Conservation (phyloP, 2,888 invertebrate species). For the Metellina segmentata region DNA sequence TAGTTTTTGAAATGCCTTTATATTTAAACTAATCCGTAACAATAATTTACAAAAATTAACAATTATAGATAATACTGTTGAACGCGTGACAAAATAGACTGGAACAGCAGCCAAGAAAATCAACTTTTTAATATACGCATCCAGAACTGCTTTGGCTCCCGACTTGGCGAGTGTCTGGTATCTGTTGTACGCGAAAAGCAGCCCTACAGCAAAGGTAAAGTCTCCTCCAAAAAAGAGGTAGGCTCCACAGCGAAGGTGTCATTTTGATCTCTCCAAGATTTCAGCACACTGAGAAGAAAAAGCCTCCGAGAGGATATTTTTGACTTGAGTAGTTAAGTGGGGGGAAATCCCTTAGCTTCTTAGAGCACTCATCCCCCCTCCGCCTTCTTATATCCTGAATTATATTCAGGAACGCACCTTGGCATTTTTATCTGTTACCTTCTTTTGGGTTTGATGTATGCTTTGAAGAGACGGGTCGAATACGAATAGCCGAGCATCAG, state of each 20-base stretch:
- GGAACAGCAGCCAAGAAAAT: too few species aligned
- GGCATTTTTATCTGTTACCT: slow-evolving; percentile 62
- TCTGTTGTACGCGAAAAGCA: slow-evolving; percentile 25
- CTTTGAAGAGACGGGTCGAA: slow-evolving; percentile 16
- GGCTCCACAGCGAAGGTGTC: slow-evolving; percentile 68
- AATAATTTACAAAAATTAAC: too few species aligned
- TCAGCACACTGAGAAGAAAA: slow-evolving; percentile 46
- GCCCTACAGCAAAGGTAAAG: slow-evolving; percentile 69
- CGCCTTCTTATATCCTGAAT: slow-evolving; percentile 39
- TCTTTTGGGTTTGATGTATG: slow-evolving; percentile 52
- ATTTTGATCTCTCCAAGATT: slow-evolving; percentile 74
- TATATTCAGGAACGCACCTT: slow-evolving; percentile 62
- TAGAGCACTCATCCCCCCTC: slow-evolving; percentile 25
- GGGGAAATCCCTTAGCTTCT: slow-evolving; percentile 72
- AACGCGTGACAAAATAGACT: too few species aligned
- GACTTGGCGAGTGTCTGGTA: slow-evolving; percentile 26
- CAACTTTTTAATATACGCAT: not conserved
- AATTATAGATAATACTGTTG: too few species aligned
- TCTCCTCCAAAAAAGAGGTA: slow-evolving; percentile 67
- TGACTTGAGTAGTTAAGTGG: slow-evolving; percentile 76
- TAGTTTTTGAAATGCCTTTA: too few species aligned
- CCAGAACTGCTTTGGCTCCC: slow-evolving; percentile 14
- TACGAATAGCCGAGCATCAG: not conserved
- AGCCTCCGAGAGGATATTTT: slow-evolving; percentile 66
- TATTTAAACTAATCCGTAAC: too few species aligned